A percentile compares a stretch with the other conserved stretches of the same genome.
These are phyloP conservation scores for Trissolcus basalis DNA, from an alignment of 1,140 invertebrate species.

Conservation along the genomic window DNA sequence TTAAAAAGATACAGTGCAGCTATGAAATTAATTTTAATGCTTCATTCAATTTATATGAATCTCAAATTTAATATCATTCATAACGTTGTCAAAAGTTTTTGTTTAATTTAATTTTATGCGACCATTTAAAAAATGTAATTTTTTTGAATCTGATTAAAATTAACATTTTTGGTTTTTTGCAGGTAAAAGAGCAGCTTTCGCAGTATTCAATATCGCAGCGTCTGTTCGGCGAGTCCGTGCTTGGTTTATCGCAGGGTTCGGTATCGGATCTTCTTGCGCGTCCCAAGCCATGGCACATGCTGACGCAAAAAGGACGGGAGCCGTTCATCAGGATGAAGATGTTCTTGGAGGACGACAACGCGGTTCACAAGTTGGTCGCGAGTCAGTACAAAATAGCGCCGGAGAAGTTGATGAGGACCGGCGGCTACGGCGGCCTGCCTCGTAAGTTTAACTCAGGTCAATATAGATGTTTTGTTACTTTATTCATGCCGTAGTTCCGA, in stretches of 20 bases:
- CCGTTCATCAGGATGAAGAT: slow-evolving; percentile 99
- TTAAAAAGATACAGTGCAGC: too few relatives aligned
- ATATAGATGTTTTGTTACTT: slow-evolving; percentile 77
- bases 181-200: slow-evolving; percentile 97
- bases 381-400: slow-evolving; percentile 98
- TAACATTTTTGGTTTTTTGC: too few relatives aligned
- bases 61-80: too few relatives aligned
- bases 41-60: too few relatives aligned
- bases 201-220: slow-evolving; percentile 99
- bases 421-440: slow-evolving; percentile 91
- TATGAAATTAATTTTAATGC: too few relatives aligned
- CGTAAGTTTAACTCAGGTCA: slow-evolving; percentile 81
- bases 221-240: slow-evolving; percentile 97
- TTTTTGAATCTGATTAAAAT: too few relatives aligned
- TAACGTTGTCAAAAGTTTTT: neutral
- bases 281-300: slow-evolving; percentile 98
- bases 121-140: too few relatives aligned
- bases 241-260: slow-evolving; percentile 96
- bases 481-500: slow-evolving; percentile 67
- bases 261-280: slow-evolving; percentile 95
- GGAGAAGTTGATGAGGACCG: slow-evolving; percentile 95
- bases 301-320: slow-evolving; percentile 97
- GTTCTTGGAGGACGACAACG: slow-evolving; percentile 97
- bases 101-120: neutral
- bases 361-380: slow-evolving; percentile 96